Evolutionary conservation across 1,140 invertebrate genomes (phyloP).

Genomic region (Drosophila athabasca): DNA sequence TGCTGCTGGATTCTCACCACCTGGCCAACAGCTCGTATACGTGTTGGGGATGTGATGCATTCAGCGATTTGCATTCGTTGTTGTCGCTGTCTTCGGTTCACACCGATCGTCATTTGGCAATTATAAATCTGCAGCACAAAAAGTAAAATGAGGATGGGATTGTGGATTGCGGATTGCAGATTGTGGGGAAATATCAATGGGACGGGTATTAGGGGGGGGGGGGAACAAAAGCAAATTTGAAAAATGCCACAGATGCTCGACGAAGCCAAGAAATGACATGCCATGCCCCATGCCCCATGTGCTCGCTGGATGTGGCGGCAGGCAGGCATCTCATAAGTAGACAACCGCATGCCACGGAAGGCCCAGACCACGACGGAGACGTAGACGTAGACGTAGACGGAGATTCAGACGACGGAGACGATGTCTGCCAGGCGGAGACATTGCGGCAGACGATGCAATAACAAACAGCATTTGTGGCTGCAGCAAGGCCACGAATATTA

Average conservation of each 20-base stretch:
- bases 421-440: constrained; percentile 68
- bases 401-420: constrained; percentile 31
- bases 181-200: constrained; percentile 51
- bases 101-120: constrained; percentile 45
- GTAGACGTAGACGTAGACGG: constrained; percentile 27
- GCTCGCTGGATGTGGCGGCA: constrained; percentile 13
- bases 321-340: constrained; percentile 26
- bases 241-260: constrained; percentile 77
- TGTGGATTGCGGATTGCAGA: constrained; percentile 29
- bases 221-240: constrained; percentile 53
- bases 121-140: constrained; percentile 60
- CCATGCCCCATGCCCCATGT: constrained; percentile 36
- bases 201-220: too few relatives aligned
- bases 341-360: constrained; percentile 2
- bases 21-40: constrained; percentile 52
- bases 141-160: constrained; percentile 70
- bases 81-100: too few relatives aligned
- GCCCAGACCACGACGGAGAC: constrained; percentile 32
- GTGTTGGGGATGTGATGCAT: constrained; percentile 32
- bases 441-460: constrained; percentile 78
- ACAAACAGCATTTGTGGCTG: constrained; percentile 44
- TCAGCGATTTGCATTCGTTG: neutral
- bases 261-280: constrained; percentile 76
- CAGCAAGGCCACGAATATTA: constrained; percentile 24
- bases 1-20: too few relatives aligned